Evolutionary conservation across 1,140 invertebrate species (phyloP).

Genomic region (Leptinotarsa texana): DNA sequence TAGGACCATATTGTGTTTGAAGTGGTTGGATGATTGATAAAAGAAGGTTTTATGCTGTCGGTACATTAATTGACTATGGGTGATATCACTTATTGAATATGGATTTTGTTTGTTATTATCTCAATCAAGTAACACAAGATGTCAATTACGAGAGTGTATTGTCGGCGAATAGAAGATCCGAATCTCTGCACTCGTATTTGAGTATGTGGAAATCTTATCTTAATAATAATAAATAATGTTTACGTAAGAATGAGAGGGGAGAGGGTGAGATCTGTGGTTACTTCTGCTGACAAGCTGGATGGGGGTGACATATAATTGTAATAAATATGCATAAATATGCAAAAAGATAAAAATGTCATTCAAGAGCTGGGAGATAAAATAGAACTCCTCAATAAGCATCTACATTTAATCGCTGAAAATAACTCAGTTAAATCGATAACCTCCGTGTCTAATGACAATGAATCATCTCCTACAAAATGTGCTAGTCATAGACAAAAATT

Average conservation of each 20-base stretch:
- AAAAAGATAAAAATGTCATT: neutral
- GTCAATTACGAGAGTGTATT: no score
- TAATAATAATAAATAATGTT: no score
- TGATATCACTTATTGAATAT: neutral
- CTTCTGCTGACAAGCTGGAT: no score
- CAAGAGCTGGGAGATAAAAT: slow-evolving; percentile 12
- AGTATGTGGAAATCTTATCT: no score
- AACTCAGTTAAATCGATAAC: slow-evolving; percentile 7
- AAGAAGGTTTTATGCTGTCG: neutral
- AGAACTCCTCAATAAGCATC: slow-evolving; percentile 9
- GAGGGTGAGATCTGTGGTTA: no score
- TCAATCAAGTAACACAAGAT: neutral
- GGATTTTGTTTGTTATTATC: neutral
- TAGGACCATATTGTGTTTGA: neutral
- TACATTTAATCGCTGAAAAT: neutral
- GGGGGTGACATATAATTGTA: no score
- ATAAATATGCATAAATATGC: no score
- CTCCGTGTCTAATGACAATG: slow-evolving; percentile 1
- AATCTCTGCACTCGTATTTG: no score
- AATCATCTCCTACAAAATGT: neutral
- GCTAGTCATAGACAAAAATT: neutral
- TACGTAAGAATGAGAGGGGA: no score
- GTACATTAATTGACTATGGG: neutral
- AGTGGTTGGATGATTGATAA: neutral
- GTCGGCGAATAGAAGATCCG: no score